Evolutionary conservation across 1,140 invertebrate species (phyloP), one percentile per base, ranked within the genome.

Genomic region (Orius insidiosus): DNA sequence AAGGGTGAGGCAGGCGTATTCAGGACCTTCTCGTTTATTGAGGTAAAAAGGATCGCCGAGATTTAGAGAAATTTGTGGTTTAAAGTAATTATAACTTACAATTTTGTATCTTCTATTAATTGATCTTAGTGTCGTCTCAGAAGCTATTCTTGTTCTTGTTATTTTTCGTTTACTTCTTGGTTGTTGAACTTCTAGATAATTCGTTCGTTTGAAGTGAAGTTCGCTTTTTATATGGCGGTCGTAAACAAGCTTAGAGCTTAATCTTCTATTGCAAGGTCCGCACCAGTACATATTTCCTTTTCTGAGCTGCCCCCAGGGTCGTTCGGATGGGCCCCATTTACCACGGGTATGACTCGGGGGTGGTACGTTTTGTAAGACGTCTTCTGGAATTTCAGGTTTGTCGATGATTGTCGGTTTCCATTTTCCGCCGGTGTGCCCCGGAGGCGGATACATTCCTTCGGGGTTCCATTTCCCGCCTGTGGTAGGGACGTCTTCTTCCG

Each of bases 231-330:
- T 37, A 14, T 49, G 47, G 18, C 47, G 31, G 43, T 82, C 76
- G 58, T 82, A 85, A 53, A 82, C 73, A 16, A 70, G 58, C 58
- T 71, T 72, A 10, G 76, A 80, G 7, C 78, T 77, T 7, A 85
- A 65, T 14, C 75, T 68, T 39, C 81, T 66, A 55, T 82, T 80
- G 55, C 81, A 85, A 19, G 79, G 75, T 54, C 71, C 73, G 59
- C 81, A 85, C 79, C 79, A 84, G 62, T 77, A 85, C 52, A 56
- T 47, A 48, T 55, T 50, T 58, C 52, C 50, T 56, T 48, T 63
- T 69, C 59, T 66, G 54, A 48, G 46, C 63, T 40, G 59, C 70
- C 58, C 30, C 75, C 45, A 35, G 11, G 38, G 43, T 31, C 19
- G 30, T 44, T 40, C 49, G 46, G 30, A 46, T 74, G 4, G 78